Percentiles rank a stretch among this genome's conserved stretches.
These are phyloP conservation scores for Phocoena phocoena DNA, from an alignment of 2,113 vertebrate genomes.

Conservation along the genomic window DNA sequence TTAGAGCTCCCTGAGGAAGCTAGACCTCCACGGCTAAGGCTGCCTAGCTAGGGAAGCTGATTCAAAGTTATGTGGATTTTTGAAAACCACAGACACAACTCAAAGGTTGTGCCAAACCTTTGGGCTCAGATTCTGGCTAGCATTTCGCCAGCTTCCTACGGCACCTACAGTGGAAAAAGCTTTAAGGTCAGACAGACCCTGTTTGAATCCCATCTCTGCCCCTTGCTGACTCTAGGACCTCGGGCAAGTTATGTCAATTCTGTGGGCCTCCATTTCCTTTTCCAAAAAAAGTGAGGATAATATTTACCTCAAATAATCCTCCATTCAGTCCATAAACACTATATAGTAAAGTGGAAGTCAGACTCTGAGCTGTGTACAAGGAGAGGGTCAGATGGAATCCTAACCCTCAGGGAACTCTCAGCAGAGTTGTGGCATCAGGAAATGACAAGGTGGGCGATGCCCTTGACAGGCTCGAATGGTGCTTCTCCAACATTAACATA, in stretches of 20 bases:
- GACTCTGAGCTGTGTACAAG: not conserved
- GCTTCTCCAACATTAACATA: not conserved
- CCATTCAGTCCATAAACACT: not conserved
- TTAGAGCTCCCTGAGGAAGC: slow-evolving; percentile 32
- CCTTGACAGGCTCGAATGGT: not conserved
- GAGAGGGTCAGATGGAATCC: not conserved
- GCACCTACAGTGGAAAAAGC: not conserved
- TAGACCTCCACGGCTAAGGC: slow-evolving; percentile 35
- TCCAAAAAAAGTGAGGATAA: not conserved
- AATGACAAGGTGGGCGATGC: not conserved
- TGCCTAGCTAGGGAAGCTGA: not conserved
- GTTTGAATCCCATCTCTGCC: not conserved
- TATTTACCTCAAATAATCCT: not conserved
- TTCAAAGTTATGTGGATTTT: not conserved
- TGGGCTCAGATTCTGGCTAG: not conserved
- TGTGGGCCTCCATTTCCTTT: not conserved
- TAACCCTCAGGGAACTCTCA: not conserved
- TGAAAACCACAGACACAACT: not conserved
- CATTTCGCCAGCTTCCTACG: not conserved
- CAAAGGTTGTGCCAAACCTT: not conserved
- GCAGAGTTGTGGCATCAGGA: not conserved
- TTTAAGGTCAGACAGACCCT: not conserved
- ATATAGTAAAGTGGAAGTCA: not conserved
- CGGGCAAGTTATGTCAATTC: not conserved
- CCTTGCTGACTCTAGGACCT: not conserved